These are phyloP conservation scores for Nematopogon swammerdamellus DNA, from an alignment of 2,888 invertebrate genomes.

Conservation along the genomic window DNA sequence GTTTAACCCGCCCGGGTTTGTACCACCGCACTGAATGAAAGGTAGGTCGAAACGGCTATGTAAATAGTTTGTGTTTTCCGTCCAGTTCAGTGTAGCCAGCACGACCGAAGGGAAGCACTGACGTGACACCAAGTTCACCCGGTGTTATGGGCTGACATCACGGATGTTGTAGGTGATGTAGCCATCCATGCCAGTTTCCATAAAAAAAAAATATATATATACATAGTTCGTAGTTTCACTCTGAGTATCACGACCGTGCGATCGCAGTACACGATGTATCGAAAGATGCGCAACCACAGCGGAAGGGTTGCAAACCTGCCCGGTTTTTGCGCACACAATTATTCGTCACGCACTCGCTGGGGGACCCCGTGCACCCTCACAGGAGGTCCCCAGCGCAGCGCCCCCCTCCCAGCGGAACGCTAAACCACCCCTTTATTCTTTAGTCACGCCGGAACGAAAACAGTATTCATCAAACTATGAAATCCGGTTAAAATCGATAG, in stretches of 20 bases:
- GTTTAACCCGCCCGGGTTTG: too few species aligned
- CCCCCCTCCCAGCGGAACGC: neutral
- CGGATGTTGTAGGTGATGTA: too few species aligned
- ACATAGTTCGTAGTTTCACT: too few species aligned
- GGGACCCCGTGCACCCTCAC: neutral
- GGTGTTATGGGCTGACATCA: too few species aligned
- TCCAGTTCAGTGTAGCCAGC: too few species aligned
- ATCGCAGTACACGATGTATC: constrained; percentile 12
- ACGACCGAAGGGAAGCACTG: too few species aligned
- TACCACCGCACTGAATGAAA: too few species aligned
- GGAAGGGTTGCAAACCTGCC: constrained; percentile 37
- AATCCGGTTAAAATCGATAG: neutral
- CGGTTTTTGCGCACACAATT: neutral
- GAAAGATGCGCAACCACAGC: constrained; percentile 33
- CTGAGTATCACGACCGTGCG: constrained; percentile 19
- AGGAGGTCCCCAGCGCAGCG: neutral
- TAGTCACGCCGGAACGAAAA: neutral
- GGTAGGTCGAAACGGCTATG: too few species aligned
- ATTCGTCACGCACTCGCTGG: neutral
- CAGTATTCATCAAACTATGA: neutral
- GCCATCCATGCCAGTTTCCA: too few species aligned
- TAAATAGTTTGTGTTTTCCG: too few species aligned
- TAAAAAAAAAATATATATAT: too few species aligned
- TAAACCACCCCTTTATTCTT: neutral
- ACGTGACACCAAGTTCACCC: too few species aligned